Evolutionary conservation across 2,888 invertebrate genomes (phyloP).

Genomic region (Criorhina ranunculi): DNA sequence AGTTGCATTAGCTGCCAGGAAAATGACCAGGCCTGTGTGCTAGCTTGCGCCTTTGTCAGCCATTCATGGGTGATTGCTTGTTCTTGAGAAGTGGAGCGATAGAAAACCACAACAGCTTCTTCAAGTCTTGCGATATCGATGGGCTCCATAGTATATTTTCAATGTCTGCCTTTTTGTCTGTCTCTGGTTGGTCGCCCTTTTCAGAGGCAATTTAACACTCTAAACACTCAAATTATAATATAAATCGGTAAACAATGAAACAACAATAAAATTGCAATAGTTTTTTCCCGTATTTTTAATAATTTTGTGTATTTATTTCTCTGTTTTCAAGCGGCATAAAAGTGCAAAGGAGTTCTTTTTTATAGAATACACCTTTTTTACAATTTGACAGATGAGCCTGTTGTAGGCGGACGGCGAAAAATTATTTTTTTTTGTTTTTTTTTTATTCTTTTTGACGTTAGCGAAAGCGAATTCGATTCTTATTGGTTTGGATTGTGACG

Average conservation of each 20-base stretch:
- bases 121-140: conserved; percentile 83
- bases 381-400: conserved; percentile 72
- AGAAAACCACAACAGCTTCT: conserved; percentile 84
- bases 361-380: conserved; percentile 74
- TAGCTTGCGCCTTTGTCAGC: conserved; percentile 93
- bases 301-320: conserved; percentile 36
- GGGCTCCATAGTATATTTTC: conserved; percentile 79
- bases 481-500: conserved; percentile 10
- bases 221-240: not conserved
- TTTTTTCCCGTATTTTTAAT: conserved; percentile 17
- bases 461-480: conserved; percentile 39
- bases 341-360: conserved; percentile 40
- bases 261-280: conserved; percentile 6
- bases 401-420: conserved; percentile 61
- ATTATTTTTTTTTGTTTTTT: conserved; percentile 15
- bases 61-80: conserved; percentile 93
- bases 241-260: conserved; percentile 18
- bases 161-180: conserved; percentile 39
- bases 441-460: conserved; percentile 31
- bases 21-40: conserved; percentile 96
- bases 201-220: conserved; percentile 27
- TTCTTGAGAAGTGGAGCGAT: conserved; percentile 86
- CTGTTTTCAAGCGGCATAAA: conserved; percentile 58
- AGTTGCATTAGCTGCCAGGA: conserved; percentile 95
- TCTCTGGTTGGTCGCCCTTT: conserved; percentile 35